Evolutionary conservation across 2,888 invertebrate species (phyloP), one percentile per base, ranked within the genome.

Genomic region (Drosophila peninsularis): DNA sequence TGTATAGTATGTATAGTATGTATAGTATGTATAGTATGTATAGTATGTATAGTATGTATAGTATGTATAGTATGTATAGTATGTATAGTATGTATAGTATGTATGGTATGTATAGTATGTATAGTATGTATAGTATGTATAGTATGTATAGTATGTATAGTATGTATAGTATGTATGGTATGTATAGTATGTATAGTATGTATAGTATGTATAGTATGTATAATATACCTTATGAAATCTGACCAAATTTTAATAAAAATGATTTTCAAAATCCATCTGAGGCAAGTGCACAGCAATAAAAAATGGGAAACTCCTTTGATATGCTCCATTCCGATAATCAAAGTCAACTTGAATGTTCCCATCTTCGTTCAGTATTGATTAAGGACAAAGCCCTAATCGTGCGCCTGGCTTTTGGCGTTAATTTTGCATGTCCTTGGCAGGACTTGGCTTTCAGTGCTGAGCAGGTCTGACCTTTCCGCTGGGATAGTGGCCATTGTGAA

Each of bases 361-460:
- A 14, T 21, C 17, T 2, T 11, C n/a, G 13, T 32, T 21, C 17
- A 14, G 14, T 21, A 32, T 50, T 50, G 49, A 34, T 50, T 50
- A 10, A 21, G 32, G 1, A 9, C n/a, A 34, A 34, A 32, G 32
- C 19, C 7, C 19, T 0, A 30, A 14, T 34, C 17, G 2, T 19
- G 10, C 19, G 32, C 17, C 10, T n/a, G 5, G 27, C 47, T 47
- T 30, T 30, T 14, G 30, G 41, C 54, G 30, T 30, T 58, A 32
- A 61, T 44, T 57, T 11, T 10, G 57, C 19, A 61, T 44, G 57
- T 36, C 24, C 42, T 13, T 56, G 34, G 13, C 57, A 61, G 14
- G 17, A 17, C 6, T 30, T 10, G 1, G 30, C 45, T 11, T 17
- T 47, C 30, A 6, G 17, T 30, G 45, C 30, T 30, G 45, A 30